Base-by-base conservation (phyloP, 37 sponge, comb jelly and placozoan species). In the Cladorhizidae sp. region DNA sequence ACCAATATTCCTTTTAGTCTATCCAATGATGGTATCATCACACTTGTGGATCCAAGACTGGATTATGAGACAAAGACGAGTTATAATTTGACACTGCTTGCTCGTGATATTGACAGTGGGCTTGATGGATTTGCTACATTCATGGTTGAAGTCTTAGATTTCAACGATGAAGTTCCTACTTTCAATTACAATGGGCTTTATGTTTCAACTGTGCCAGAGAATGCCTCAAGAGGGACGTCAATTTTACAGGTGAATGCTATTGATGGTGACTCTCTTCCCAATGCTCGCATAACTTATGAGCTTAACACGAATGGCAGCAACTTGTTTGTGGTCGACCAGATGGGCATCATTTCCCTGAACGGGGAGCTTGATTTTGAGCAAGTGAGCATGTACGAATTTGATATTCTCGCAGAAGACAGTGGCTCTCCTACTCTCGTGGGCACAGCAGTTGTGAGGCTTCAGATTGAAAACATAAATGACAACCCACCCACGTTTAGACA, bases 161-260 rank as follows among this genome's bases (percentile, higher is more conserved):
- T 81, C 39, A 94, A 94, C 82, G 92, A 88, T 76, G 74, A 88
- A 54, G 8, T 54, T 17, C 95, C 95, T 0, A 59, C 71, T 3
- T 94, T 94, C 36, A 20, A 42, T 50, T 21, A 71, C 12, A 49
- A n/a, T 22, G 41, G 55, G 11, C 37, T 80, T 7, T 88, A 80
- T n/a, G 23, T 29, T 1, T 50, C 23, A 2, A 23, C 12, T 8
- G 75, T 84, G 15, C 1, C n/a, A 9, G 93, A 92, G 51, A 67
- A 73, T 45, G 67, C 51, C 1, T 28, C 55, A n/a, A 56, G 43
- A 26, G 72, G 65, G 5, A 49, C 69, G 18, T 41, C n/a, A 0
- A 45, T 94, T 2, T 32, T 86, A 29, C 78, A 40, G 37, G 77
- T 84, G 1, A 31, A 50, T 25, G 94, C 94, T 21, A 84, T 57